Percentiles rank a stretch among this genome's conserved stretches.
Evolutionary conservation across 2,113 vertebrate genomes (phyloP).

Genomic region (Hypanus sabinus): DNA sequence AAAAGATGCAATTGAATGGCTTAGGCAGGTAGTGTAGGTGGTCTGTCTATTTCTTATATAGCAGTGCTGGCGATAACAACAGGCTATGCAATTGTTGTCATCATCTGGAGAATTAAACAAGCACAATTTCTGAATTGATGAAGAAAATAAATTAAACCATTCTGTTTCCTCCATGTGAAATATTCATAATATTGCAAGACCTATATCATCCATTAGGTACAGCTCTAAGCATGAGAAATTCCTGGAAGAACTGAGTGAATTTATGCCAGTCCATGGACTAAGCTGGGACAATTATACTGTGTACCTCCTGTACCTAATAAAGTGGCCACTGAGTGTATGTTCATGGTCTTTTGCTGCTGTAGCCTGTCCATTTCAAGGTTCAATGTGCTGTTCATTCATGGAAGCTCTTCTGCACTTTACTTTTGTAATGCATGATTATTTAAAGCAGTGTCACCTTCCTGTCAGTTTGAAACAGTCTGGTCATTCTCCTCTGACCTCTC

Average conservation of each 20-base stretch:
- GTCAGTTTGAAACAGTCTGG: no score
- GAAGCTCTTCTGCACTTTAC: no score
- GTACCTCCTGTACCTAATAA: no score
- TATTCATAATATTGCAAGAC: not conserved
- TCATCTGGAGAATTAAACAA: not conserved
- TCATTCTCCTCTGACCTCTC: no score
- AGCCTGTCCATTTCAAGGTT: no score
- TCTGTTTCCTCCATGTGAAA: not conserved
- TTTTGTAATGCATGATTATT: no score
- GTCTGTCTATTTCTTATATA: not conserved
- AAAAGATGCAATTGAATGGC: not conserved
- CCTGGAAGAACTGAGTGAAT: not conserved
- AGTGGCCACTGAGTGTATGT: no score
- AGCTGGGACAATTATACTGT: not conserved
- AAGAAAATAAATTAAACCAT: conserved; percentile 4
- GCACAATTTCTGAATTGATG: not conserved
- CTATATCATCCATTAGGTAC: not conserved
- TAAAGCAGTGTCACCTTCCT: no score
- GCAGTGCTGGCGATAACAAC: not conserved
- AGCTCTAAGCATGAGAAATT: not conserved
- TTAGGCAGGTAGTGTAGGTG: no score
- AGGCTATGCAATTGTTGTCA: not conserved
- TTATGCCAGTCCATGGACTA: no score
- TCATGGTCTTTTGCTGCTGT: no score
- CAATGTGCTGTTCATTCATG: no score